Percentiles rank a stretch among this genome's conserved stretches.
Conservation (phyloP, 2,888 invertebrate genomes). For the Agrotis exclamationis region DNA sequence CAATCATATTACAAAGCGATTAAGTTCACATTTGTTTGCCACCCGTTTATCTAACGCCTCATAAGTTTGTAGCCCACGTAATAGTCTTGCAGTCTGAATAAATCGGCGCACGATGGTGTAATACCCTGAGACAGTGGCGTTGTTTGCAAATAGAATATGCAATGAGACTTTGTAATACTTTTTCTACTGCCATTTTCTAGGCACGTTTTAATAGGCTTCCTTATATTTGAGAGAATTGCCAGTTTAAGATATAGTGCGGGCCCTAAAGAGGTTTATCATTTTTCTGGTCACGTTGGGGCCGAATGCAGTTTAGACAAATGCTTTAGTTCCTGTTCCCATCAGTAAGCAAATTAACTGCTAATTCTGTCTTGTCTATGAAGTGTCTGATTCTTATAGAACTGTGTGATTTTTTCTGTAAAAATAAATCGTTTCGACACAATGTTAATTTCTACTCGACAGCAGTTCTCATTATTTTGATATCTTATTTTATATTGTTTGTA, state of each 20-base stretch:
- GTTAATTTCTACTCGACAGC: conserved; percentile 27
- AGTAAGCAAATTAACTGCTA: conserved; percentile 26
- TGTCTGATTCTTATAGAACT: conserved; percentile 17
- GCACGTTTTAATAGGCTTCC: conserved; percentile 65
- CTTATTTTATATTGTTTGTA: conserved; percentile 51
- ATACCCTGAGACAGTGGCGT: conserved; percentile 69
- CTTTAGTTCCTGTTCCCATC: conserved; percentile 40
- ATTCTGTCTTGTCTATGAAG: not conserved
- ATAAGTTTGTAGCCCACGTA: conserved; percentile 73
- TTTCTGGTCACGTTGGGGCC: conserved; percentile 43
- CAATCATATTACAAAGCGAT: conserved; percentile 60
- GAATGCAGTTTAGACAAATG: conserved; percentile 41
- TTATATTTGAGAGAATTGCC: conserved; percentile 57
- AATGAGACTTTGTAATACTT: conserved; percentile 68
- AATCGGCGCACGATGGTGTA: conserved; percentile 80
- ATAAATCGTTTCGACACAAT: conserved; percentile 29
- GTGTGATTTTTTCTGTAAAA: conserved; percentile 20
- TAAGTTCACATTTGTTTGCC: conserved; percentile 70
- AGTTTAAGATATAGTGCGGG: conserved; percentile 21
- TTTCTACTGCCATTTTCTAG: conserved; percentile 62
- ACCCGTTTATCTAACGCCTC: conserved; percentile 55
- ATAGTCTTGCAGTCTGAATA: conserved; percentile 85
- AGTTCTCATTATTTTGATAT: conserved; percentile 38
- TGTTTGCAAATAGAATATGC: conserved; percentile 80
- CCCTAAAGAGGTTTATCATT: conserved; percentile 11